These are phyloP conservation scores for Mellivora capensis DNA, from an alignment of 2,113 vertebrate species.

Conservation along the genomic window DNA sequence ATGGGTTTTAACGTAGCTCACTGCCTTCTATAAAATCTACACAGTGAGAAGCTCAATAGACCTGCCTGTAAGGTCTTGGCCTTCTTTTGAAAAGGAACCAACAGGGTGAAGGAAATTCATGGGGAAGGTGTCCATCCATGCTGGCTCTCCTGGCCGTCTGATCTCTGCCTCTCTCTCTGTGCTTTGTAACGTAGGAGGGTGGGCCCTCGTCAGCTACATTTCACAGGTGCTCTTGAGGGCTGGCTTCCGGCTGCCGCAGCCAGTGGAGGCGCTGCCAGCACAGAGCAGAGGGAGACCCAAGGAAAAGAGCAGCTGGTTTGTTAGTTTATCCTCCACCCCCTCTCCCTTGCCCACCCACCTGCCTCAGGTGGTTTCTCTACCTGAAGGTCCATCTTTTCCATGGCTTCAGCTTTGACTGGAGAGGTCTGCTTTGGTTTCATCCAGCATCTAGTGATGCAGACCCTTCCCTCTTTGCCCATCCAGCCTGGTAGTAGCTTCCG, in stretches of 20 bases:
- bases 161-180: not conserved
- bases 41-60: not conserved
- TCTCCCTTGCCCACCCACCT: not conserved
- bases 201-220: not conserved
- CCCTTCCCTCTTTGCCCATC: not conserved
- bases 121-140: not conserved
- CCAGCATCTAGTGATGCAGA: not conserved
- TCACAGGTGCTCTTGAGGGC: not conserved
- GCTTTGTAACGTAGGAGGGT: fast-evolving
- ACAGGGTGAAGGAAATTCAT: not conserved
- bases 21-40: not conserved
- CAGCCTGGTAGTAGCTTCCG: not conserved
- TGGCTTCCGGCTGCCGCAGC: not conserved
- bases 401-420: not conserved
- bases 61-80: not conserved
- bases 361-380: not conserved
- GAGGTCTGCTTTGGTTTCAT: not conserved
- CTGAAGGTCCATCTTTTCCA: not conserved
- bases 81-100: not conserved
- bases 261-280: not conserved
- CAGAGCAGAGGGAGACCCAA: not conserved
- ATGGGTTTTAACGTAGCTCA: not conserved
- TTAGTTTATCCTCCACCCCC: not conserved
- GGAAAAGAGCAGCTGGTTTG: not conserved
- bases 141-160: not conserved